Evolutionary conservation across 1,140 invertebrate genomes (phyloP).

Genomic region (Solen grandis): DNA sequence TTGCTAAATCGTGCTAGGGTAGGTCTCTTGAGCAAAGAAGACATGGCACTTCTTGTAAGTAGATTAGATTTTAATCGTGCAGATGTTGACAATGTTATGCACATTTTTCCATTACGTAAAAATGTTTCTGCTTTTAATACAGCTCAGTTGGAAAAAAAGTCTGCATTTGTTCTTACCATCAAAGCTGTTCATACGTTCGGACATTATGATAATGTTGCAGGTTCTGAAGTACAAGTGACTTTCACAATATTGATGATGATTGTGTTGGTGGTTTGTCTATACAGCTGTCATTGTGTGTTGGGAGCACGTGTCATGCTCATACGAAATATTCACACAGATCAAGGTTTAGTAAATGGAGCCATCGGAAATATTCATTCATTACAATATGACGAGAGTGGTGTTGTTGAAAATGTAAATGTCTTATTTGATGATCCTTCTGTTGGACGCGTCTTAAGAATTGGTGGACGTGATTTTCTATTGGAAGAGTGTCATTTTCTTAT

Average conservation of each 20-base stretch:
- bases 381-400: background rate
- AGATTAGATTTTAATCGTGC: background rate
- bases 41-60: background rate
- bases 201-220: conserved; percentile 19
- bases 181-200: conserved; percentile 21
- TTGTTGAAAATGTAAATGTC: conserved; percentile 13
- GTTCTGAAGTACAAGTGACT: conserved; percentile 15
- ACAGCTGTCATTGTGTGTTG: background rate
- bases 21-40: background rate
- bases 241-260: conserved; percentile 1
- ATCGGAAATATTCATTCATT: conserved; percentile 31
- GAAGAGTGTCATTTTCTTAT: conserved; percentile 12
- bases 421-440: conserved; percentile 41
- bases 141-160: background rate
- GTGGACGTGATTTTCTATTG: conserved; percentile 19
- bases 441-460: conserved; percentile 7
- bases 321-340: conserved; percentile 26
- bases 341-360: conserved; percentile 41
- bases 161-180: background rate
- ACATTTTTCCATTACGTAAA: conserved; percentile 19
- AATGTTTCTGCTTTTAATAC: conserved; percentile 12
- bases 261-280: conserved; percentile 20
- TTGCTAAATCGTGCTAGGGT: conserved; percentile 45
- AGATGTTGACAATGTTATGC: conserved; percentile 28
- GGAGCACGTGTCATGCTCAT: conserved; percentile 33